phyloP scores from a whole-genome alignment of 2,797 vertebrate species.

The Coreius guichenoti region DNA sequence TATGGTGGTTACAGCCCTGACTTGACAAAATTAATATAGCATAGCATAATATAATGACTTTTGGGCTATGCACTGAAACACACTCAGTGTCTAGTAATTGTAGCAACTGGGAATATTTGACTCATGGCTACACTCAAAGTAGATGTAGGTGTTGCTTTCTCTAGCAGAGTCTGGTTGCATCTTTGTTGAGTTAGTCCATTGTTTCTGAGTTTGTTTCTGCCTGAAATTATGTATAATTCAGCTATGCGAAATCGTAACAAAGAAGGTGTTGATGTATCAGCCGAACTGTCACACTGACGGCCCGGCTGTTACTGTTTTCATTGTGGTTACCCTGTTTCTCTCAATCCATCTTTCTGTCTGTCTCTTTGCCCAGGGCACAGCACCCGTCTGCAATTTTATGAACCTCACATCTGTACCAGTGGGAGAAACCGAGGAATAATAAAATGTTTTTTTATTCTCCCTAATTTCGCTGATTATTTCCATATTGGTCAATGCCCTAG shows the following conservation, averaged over 20 bases:
- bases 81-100: neutral
- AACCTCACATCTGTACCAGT: conserved; percentile 63
- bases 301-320: conserved; percentile 36
- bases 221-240: conserved; percentile 24
- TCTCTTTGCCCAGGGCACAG: conserved; percentile 45
- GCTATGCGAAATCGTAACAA: conserved; percentile 50
- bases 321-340: conserved; percentile 37
- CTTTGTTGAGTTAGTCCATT: neutral
- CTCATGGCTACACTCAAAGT: neutral
- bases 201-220: neutral
- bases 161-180: neutral
- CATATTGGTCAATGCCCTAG: conserved; percentile 74
- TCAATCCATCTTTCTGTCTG: conserved; percentile 44
- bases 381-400: conserved; percentile 66
- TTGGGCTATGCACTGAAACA: neutral
- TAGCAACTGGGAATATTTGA: neutral
- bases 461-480: conserved; percentile 77
- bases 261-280: conserved; percentile 61
- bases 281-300: conserved; percentile 26
- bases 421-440: conserved; percentile 43
- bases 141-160: conserved; percentile 10
- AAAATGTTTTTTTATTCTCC: conserved; percentile 63
- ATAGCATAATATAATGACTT: neutral
- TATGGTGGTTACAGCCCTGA: too few relatives aligned
- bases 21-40: neutral